Conservation (phyloP, 1,140 invertebrate species). For the Saxidomus purpurata region DNA sequence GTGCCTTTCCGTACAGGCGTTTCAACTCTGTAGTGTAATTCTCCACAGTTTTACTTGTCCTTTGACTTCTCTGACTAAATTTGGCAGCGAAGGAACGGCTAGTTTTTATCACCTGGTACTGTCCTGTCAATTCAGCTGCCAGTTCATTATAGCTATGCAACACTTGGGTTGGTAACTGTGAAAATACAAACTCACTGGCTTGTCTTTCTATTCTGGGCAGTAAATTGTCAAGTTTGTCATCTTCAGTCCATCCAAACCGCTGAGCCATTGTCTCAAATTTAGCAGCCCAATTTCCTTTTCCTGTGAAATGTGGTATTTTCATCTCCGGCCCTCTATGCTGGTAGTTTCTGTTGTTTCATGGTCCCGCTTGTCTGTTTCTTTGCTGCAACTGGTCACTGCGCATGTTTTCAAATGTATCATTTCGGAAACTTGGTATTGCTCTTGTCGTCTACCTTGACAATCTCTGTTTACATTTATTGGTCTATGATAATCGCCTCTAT, state of each 20-base stretch:
- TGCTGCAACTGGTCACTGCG: too few species aligned
- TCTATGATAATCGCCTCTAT: too few species aligned
- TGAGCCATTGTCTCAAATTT: constrained; percentile 22
- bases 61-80: constrained; percentile 14
- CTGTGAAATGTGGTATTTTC: constrained; percentile 10
- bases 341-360: too few species aligned
- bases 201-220: not conserved
- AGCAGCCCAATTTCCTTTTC: not conserved
- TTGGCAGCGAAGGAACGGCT: not conserved
- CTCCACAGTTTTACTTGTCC: not conserved
- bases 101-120: constrained; percentile 29
- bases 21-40: not conserved
- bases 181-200: not conserved
- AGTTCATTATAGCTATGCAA: not conserved
- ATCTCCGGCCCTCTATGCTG: not conserved
- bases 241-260: not conserved
- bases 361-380: too few species aligned
- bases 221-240: constrained; percentile 19
- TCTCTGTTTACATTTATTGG: too few species aligned
- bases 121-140: not conserved
- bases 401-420: too few species aligned
- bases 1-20: not conserved
- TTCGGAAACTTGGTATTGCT: too few species aligned
- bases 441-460: too few species aligned
- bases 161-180: not conserved